Base-by-base conservation (phyloP, 2,797 vertebrate species). In the Buphagus erythrorhynchus region DNA sequence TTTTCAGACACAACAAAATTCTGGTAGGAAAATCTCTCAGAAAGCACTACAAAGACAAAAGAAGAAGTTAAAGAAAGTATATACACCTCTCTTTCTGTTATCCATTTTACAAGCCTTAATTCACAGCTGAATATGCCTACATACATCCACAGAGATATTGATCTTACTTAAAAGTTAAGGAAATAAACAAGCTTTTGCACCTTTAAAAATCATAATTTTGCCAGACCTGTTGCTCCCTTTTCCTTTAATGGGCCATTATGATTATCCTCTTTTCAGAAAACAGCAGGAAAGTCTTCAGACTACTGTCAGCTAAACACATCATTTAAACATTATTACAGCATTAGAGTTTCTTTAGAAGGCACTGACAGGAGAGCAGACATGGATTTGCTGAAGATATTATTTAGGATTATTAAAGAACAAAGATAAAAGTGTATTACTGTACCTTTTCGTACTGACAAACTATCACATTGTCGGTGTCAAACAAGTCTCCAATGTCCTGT, bases 401-500 rank as follows among this genome's bases (percentile, higher is more conserved):
- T 90, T 62, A 65, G 19, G 63, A 35, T 18, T 6, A 80, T 75
- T 83, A 71, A 74, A 18, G 43, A 78, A 82, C 46, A 81, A 81
- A 95, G 54, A 91, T 7, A 38, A 71, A 81, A 81, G 72, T 72
- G 33, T 77, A 63, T 67, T 57, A 95, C 86, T 65, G 66, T 98
- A 99, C 99, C 99, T 99, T 99, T 96, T 99, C 99, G 71, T 99
- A 99, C 93, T 99, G 99, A 96, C 99, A 99, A 91, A 99, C 99
- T 3, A 99, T 99, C 35, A 99, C 98, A 59, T 99, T 99, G 94
- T 99, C 99, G 0, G 99, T 99, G 95, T 99, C 99, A 97, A 99
- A 99, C 89, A 99, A 98, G 96, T 99, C 99, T 11, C 99, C 98
- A 90, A 98, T 98, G 91, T 99, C 99, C 96, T 99, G 99, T 49